Evolutionary conservation across 2,888 invertebrate genomes (phyloP).

Genomic region (Xestia rhomboidea): DNA sequence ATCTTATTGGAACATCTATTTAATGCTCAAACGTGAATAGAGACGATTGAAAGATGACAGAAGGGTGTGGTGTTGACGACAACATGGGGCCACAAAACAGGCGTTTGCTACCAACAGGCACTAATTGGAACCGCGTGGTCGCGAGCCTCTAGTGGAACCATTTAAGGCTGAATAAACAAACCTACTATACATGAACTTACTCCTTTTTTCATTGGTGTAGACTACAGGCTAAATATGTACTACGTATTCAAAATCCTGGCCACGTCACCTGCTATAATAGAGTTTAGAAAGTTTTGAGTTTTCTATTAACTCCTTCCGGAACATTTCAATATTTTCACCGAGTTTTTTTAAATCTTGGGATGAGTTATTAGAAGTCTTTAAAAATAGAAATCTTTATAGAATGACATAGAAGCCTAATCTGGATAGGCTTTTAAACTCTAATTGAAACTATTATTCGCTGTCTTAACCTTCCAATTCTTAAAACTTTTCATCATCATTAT

Average conservation of each 20-base stretch:
- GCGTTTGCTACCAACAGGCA: background rate
- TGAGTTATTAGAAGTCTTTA: background rate
- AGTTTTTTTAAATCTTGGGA: background rate
- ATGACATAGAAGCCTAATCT: background rate
- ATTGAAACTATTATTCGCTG: background rate
- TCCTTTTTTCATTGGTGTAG: background rate
- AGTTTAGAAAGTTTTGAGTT: background rate
- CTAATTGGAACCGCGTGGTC: background rate
- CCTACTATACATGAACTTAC: background rate
- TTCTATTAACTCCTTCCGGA: background rate
- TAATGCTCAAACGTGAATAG: slow-evolving; percentile 62
- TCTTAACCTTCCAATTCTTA: background rate
- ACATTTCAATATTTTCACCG: background rate
- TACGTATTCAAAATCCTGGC: background rate
- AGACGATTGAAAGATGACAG: slow-evolving; percentile 63
- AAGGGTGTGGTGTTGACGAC: slow-evolving; percentile 55
- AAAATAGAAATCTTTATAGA: background rate
- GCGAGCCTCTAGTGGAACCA: background rate
- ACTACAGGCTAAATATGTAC: background rate
- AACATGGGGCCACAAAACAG: slow-evolving; percentile 33
- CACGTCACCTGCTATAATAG: background rate
- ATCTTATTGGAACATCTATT: slow-evolving; percentile 61
- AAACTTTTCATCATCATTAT: background rate
- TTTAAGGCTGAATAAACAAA: background rate
- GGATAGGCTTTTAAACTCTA: background rate